Evolutionary conservation across 2,113 vertebrate species (phyloP).

Genomic region (Brachyhypopomus gauderio): DNA sequence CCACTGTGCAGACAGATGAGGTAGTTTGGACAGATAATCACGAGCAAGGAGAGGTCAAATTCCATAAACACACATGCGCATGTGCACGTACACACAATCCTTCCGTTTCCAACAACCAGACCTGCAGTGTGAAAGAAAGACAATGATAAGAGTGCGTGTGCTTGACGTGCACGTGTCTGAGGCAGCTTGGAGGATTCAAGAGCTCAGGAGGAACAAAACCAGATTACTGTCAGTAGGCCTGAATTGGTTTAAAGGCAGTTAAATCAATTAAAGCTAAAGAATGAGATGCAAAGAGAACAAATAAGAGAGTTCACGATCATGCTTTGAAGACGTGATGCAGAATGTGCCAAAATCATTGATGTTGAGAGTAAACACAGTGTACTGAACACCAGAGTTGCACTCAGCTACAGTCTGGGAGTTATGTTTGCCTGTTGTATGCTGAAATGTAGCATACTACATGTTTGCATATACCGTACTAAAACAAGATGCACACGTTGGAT

Average conservation of each 20-base stretch:
- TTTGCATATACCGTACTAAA: background rate
- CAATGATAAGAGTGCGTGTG: constrained; percentile 1
- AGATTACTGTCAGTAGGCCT: constrained; percentile 47
- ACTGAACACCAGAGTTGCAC: background rate
- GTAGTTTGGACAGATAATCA: constrained; percentile 11
- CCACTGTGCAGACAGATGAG: constrained; percentile 15
- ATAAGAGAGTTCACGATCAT: background rate
- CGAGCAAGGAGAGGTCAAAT: constrained; percentile 43
- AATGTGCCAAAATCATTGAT: background rate
- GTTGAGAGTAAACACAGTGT: background rate
- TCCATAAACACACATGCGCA: constrained; percentile 11
- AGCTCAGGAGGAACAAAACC: constrained; percentile 39
- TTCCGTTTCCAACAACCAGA: constrained; percentile 18
- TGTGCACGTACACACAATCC: background rate
- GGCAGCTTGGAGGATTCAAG: background rate
- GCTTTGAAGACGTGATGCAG: background rate
- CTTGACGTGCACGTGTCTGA: background rate
- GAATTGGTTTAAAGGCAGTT: constrained; percentile 60
- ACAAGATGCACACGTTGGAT: constrained; percentile 12
- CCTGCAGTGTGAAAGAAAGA: background rate
- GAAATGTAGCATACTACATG: background rate
- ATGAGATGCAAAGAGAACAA: background rate
- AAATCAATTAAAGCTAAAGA: background rate
- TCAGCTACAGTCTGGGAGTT: background rate
- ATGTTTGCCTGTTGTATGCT: background rate